Evolutionary conservation across 2,797 vertebrate species (phyloP), one percentile per base, ranked within the genome.

Genomic region (Siniperca obscura): DNA sequence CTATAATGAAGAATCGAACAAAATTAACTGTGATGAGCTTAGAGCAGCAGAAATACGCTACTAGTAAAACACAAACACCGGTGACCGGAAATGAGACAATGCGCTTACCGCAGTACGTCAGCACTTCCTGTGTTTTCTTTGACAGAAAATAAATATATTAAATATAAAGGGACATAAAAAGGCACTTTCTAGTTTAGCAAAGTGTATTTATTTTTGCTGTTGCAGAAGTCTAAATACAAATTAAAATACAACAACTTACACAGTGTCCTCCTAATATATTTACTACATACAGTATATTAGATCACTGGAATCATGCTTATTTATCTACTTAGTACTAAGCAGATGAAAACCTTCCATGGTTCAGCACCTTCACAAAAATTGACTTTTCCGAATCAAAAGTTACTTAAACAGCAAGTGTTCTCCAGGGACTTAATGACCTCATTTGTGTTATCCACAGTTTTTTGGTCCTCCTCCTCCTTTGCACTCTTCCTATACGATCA

Each of bases 321-420:
- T 60, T 42, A 34, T 27, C 21, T n/a, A 6, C 36, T 27, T 46
- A 56, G 40, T 40, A 48, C 4, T 22, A 42, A 55, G 19, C 46
- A 70, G 36, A 75, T 75, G 3, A 76, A 48, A 80, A 69, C 14
- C 46, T 61, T 16, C 34, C 66, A 11, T 46, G 60, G 7, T 56
- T 84, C 52, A 74, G 22, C 30, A 79, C 65, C 77, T 66, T 68
- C 52, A 40, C n/a, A 78, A 59, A 85, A 62, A 70, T 62, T 62
- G n/a, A 62, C 40, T 72, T 75, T 64, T 61, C 67, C 0, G 6
- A 71, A 40, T 60, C 62, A 55, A 21, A 36, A 36, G 12, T 64
- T 59, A 22, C 30, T 66, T 10, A 44, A 76, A 67, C 67, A 80
- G 64, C 46, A 78, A 82, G 16, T 70, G 21, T 59, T 83, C 60